Evolutionary conservation across 2,888 invertebrate genomes (phyloP).

Genomic region (Melanophora roralis): DNA sequence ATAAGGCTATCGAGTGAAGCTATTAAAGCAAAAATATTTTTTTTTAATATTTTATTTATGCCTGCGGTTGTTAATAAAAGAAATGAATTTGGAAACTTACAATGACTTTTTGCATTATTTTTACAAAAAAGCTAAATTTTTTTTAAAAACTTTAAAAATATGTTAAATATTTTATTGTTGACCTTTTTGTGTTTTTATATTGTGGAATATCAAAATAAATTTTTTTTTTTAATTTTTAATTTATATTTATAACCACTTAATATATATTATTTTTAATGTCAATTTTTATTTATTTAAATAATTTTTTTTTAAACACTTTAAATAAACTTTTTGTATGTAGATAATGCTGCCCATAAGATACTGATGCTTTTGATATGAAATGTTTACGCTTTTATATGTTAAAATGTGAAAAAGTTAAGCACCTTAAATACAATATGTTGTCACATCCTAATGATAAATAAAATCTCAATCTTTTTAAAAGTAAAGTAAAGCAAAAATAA

Average conservation of each 20-base stretch:
- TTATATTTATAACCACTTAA: neutral
- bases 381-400: slow-evolving; percentile 55
- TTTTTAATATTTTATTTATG: neutral
- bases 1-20: slow-evolving; percentile 33
- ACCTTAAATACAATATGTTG: no score
- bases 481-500: neutral
- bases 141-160: no score
- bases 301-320: no score
- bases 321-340: no score
- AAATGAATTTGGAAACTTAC: slow-evolving; percentile 42
- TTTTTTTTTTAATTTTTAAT: slow-evolving; percentile 1
- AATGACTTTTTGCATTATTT: slow-evolving; percentile 36
- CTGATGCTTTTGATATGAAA: slow-evolving; percentile 41
- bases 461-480: neutral
- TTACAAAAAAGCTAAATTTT: no score
- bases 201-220: no score
- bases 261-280: no score
- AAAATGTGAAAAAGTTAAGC: neutral
- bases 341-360: slow-evolving; percentile 28
- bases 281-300: no score
- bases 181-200: no score
- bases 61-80: neutral
- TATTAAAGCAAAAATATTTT: neutral
- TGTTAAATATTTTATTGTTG: no score
- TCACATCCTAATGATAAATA: no score